A percentile compares a stretch with the other conserved stretches of the same genome.
These are phyloP conservation scores for Chirona hameri DNA, from an alignment of 2,888 invertebrate genomes.

Conservation along the genomic window DNA sequence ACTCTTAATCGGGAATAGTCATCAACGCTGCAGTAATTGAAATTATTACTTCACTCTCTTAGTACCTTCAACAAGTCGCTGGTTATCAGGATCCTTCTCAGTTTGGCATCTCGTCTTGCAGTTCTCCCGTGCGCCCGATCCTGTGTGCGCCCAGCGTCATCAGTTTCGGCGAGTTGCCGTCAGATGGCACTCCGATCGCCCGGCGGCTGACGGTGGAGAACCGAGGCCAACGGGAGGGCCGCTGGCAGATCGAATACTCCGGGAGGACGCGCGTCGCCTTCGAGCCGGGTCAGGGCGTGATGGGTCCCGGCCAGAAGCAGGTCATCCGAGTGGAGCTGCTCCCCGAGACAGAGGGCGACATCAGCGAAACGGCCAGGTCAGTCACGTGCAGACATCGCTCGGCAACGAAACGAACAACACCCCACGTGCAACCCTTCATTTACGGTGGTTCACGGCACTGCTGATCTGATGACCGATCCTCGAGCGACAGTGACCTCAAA, in stretches of 20 bases:
- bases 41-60: no score
- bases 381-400: not conserved
- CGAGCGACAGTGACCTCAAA: no score
- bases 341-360: not conserved
- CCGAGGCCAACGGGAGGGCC: not conserved
- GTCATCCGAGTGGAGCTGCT: not conserved
- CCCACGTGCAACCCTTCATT: no score
- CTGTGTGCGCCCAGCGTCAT: not conserved
- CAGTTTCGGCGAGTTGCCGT: conserved; percentile 22
- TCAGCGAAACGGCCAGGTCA: conserved; percentile 2
- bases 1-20: no score
- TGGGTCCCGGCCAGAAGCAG: not conserved
- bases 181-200: conserved; percentile 11
- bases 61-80: not conserved
- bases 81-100: not conserved
- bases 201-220: not conserved
- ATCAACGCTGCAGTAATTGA: no score
- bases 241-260: not conserved
- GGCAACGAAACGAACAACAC: no score
- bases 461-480: no score
- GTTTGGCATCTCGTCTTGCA: not conserved
- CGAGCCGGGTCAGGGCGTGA: not conserved
- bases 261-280: not conserved
- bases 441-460: no score
- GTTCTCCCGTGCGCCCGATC: not conserved